Evolutionary conservation across 2,113 vertebrate species (phyloP).

Genomic region (Dicaeum eximium): DNA sequence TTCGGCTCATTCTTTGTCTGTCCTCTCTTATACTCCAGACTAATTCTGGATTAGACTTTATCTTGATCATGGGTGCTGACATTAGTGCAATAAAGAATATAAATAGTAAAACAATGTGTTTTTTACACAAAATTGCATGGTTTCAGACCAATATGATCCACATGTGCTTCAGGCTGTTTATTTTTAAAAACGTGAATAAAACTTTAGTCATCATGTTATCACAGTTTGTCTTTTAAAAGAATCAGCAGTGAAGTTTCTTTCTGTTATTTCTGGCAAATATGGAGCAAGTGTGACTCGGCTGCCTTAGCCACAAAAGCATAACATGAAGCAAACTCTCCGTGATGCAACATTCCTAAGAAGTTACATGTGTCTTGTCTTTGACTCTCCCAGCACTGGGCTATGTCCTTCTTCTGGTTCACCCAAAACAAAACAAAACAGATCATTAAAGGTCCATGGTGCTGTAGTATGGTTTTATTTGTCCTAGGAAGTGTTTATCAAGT

Average conservation of each 20-base stretch:
- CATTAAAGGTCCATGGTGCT: not conserved
- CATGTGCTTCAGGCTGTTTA: not conserved
- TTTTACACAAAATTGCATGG: not conserved
- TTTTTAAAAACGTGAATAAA: not conserved
- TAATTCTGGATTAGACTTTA: not conserved
- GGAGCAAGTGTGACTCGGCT: not conserved
- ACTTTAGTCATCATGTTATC: not conserved
- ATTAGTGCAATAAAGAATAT: not conserved
- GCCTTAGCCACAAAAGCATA: not conserved
- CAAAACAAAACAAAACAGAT: not conserved
- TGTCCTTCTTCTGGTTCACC: not conserved
- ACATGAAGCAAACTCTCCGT: rapidly evolving
- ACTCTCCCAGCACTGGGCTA: not conserved
- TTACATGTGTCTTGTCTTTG: not conserved
- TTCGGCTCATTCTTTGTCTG: not conserved
- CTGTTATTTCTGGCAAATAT: constrained; percentile 5
- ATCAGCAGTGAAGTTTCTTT: not conserved
- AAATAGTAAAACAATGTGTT: not conserved
- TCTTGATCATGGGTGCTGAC: not conserved
- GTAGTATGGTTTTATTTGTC: not conserved
- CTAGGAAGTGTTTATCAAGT: not conserved
- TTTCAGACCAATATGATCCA: not conserved
- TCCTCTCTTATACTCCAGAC: not conserved
- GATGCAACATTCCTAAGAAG: not conserved
- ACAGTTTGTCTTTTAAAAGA: not conserved